Base-by-base conservation (phyloP, 2,113 vertebrate genomes). In the Lota lota region DNA sequence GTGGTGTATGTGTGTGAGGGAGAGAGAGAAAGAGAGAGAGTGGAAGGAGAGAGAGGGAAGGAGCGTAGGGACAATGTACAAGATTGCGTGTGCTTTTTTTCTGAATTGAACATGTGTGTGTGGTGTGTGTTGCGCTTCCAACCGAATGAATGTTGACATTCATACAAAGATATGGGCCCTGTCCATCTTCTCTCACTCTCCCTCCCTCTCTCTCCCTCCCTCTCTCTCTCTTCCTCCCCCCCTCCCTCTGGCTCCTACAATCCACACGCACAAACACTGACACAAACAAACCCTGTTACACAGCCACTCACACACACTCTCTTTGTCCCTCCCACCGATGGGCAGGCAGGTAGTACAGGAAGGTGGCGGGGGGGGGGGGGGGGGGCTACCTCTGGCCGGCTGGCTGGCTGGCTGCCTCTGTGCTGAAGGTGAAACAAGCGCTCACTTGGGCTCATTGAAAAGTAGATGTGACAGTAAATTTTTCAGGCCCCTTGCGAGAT, bases 381-480 rank as follows among this genome's bases (percentile, higher is more conserved):
- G 2, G 5, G 17, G 16, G 17, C 53, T n/a, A 4, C 53, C 17
- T 6, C 53, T 54, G 15, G 53, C 36, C 11, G 36, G 75, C 72
- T 72, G 83, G 85, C 80, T 83, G 83, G 77, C 66, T 75, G 64
- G 68, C 54, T 65, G 82, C 89, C 87, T 85, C 81, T 88, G 88
- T 88, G 89, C 94, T 94, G 95, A 97, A 95, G 95, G 96, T 95
- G 97, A 96, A 94, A 94, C 94, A 93, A 94, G 94, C 92, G 92
- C 94, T 95, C 93, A 94, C 94, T 93, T 88, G 93, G 93, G 95
- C 94, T 94, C 93, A 93, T 90, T 94, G 95, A 95, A 95, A 95
- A 95, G 94, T 93, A 92, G 94, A 93, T 91, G 81, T 91, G 94
- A 93, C 96, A 94, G 95, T 97, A 95, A 95, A 98, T 98, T 98